Conservation (phyloP, 2,888 invertebrate genomes). For the Rutpela maculata region DNA sequence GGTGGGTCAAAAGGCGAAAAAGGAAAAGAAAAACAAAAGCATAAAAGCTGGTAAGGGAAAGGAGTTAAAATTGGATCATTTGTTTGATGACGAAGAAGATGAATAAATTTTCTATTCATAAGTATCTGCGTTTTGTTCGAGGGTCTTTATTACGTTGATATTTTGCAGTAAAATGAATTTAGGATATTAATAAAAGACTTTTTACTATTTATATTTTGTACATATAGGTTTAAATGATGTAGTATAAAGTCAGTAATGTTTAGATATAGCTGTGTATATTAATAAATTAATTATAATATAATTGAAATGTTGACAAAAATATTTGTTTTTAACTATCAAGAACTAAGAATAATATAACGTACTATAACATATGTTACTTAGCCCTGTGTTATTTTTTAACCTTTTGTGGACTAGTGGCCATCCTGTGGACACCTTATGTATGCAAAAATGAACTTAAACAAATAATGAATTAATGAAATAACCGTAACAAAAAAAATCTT, state of each 20-base stretch:
- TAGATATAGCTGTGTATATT: neutral
- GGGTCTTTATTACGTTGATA: neutral
- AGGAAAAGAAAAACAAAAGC: conserved; percentile 70
- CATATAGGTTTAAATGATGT: neutral
- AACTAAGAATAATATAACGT: too few relatives aligned
- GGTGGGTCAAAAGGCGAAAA: conserved; percentile 80
- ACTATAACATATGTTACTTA: too few relatives aligned
- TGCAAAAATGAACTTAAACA: too few relatives aligned
- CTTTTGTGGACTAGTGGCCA: too few relatives aligned
- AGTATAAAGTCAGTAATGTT: neutral
- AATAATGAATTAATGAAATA: too few relatives aligned
- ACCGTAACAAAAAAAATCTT: too few relatives aligned
- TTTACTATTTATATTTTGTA: neutral
- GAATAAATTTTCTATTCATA: conserved; percentile 40
- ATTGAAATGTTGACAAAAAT: too few relatives aligned
- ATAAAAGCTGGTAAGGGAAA: conserved; percentile 59
- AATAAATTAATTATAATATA: neutral
- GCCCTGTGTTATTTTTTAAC: too few relatives aligned
- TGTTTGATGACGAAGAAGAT: conserved; percentile 74
- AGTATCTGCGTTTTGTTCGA: neutral
- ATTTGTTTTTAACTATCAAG: too few relatives aligned
- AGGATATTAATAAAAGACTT: neutral
- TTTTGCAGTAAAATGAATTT: neutral
- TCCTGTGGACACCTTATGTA: too few relatives aligned
- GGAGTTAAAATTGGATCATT: conserved; percentile 77